phyloP scores from a whole-genome alignment of 2,797 vertebrate genomes.

The Nyctibius grandis region DNA sequence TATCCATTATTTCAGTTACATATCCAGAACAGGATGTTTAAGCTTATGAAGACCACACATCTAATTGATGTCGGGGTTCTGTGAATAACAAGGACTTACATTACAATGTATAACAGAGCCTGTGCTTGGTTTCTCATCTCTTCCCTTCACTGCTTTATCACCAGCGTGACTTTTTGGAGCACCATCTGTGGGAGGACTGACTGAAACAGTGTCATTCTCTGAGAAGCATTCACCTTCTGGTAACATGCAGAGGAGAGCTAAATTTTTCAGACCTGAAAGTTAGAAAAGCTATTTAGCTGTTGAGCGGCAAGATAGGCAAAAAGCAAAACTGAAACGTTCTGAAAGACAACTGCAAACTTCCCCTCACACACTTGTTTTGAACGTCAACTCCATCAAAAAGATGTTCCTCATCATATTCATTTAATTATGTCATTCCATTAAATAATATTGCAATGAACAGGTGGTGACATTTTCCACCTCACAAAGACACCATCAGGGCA shows the following conservation, averaged over 20 bases:
- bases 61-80: not conserved
- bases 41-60: not conserved
- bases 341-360: not conserved
- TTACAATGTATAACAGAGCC: not conserved
- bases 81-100: constrained; percentile 19
- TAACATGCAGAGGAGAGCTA: constrained; percentile 85
- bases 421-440: not conserved
- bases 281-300: not conserved
- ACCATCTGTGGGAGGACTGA: constrained; percentile 29
- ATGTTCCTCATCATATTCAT: not conserved
- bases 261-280: constrained; percentile 82
- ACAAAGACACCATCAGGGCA: not conserved
- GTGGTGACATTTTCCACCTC: not conserved
- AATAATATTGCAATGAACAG: not conserved
- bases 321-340: not conserved
- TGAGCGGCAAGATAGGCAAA: not conserved
- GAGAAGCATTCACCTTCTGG: constrained; percentile 80
- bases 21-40: not conserved
- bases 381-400: not conserved
- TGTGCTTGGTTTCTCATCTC: not conserved
- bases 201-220: constrained; percentile 71
- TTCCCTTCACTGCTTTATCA: not conserved
- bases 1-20: not conserved
- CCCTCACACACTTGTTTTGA: not conserved
- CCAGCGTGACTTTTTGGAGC: not conserved